phyloP scores from a whole-genome alignment of 1,140 invertebrate species.

The Meteorus sp. region DNA sequence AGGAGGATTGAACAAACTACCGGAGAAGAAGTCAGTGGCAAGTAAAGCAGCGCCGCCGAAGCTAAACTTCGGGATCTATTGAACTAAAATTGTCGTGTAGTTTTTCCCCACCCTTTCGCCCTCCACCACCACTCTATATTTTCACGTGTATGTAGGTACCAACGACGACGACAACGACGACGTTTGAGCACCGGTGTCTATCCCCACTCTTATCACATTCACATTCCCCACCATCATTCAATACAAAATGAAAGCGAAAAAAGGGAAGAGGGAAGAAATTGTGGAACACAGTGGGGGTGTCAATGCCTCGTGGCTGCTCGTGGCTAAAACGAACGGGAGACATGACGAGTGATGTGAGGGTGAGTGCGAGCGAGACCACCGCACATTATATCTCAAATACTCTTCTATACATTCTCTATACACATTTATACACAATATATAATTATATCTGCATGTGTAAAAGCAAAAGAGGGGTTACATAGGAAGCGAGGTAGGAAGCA shows the following conservation, averaged over 20 bases:
- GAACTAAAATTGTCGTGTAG: constrained; percentile 59
- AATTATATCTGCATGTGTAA: constrained; percentile 8
- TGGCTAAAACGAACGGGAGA: constrained; percentile 21
- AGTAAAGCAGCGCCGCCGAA: constrained; percentile 53
- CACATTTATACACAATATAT: constrained; percentile 31
- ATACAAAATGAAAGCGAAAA: constrained; percentile 37
- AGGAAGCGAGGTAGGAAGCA: constrained; percentile 31
- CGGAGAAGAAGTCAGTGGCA: constrained; percentile 54
- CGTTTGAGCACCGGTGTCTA: not conserved
- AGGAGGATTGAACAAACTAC: constrained; percentile 53
- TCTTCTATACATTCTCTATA: no score
- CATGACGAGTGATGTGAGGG: constrained; percentile 24
- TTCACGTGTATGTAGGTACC: not conserved
- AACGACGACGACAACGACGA: constrained; percentile 9
- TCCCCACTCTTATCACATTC: no score
- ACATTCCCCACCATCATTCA: no score
- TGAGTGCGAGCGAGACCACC: constrained; percentile 31
- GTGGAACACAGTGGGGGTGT: not conserved
- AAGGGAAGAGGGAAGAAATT: constrained; percentile 46
- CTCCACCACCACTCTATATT: constrained; percentile 31
- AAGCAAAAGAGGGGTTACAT: constrained; percentile 25
- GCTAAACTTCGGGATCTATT: constrained; percentile 56
- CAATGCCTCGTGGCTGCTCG: constrained; percentile 9
- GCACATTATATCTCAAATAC: no score
- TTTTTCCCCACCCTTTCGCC: no score